Conservation (phyloP, 2,888 invertebrate species). For the Sialis lutaria region DNA sequence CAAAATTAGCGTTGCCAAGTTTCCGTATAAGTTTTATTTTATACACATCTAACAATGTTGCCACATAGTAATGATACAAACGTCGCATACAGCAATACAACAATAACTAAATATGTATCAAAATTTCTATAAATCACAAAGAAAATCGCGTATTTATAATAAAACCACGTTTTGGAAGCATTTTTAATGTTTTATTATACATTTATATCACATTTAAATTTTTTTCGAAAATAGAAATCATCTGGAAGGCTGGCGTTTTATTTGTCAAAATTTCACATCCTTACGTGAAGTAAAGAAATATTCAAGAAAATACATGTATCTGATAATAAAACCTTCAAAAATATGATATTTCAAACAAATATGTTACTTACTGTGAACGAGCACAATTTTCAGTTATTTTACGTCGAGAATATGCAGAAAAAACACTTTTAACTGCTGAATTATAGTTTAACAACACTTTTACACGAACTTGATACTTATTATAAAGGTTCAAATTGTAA, state of each 20-base stretch:
- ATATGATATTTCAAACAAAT: slow-evolving; percentile 14
- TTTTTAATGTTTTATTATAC: too few relatives aligned
- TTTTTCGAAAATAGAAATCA: background rate
- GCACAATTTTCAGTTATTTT: slow-evolving; percentile 11
- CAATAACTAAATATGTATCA: slow-evolving; percentile 18
- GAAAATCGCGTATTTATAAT: too few relatives aligned
- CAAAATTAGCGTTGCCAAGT: slow-evolving; percentile 5
- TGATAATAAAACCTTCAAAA: background rate
- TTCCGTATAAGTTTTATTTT: slow-evolving; percentile 13
- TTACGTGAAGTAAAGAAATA: background rate
- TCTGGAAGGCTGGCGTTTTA: background rate
- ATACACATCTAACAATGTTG: slow-evolving; percentile 26
- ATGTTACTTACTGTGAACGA: slow-evolving; percentile 26
- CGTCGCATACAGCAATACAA: slow-evolving; percentile 23
- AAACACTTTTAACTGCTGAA: background rate
- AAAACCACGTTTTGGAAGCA: too few relatives aligned
- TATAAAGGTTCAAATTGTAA: slow-evolving; percentile 2
- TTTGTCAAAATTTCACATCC: background rate
- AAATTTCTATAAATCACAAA: too few relatives aligned
- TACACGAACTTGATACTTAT: slow-evolving; percentile 1
- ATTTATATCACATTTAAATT: too few relatives aligned
- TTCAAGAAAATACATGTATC: background rate
- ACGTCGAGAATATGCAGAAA: background rate
- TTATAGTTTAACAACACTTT: slow-evolving; percentile 1
- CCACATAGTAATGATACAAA: slow-evolving; percentile 22